These are phyloP conservation scores for Drosophila niveifrons DNA, from an alignment of 2,888 invertebrate genomes.

Conservation along the genomic window DNA sequence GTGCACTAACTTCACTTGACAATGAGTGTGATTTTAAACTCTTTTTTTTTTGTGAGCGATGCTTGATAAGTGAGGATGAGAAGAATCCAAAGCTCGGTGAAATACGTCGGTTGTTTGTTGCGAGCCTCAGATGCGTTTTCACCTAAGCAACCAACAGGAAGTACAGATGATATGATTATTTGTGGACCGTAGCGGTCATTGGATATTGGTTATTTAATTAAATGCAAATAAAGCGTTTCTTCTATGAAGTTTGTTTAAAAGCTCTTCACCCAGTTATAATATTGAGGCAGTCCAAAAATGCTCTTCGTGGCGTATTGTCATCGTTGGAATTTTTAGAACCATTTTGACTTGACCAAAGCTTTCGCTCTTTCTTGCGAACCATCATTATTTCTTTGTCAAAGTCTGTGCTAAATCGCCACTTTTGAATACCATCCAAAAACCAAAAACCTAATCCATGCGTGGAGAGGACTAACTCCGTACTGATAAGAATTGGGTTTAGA, in stretches of 20 bases:
- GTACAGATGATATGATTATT: constrained; percentile 21
- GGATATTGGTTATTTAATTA: constrained; percentile 21
- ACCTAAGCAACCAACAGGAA: constrained; percentile 3
- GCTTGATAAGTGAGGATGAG: constrained; percentile 7
- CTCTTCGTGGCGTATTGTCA: constrained; percentile 24
- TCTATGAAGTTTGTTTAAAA: constrained; percentile 23
- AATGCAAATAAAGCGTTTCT: constrained; percentile 22
- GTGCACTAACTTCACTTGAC: constrained; percentile 16
- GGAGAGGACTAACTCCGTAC: constrained; percentile 15
- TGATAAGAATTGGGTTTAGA: constrained; percentile 5
- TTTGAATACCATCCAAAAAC: too few species aligned
- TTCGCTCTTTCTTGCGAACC: background rate
- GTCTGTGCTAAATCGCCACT: background rate
- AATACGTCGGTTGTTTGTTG: background rate
- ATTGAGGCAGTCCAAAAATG: constrained; percentile 23
- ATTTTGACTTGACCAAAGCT: constrained; percentile 13
- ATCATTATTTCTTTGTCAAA: constrained; percentile 14
- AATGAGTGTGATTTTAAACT: constrained; percentile 12
- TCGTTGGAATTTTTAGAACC: constrained; percentile 27
- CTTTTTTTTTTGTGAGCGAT: constrained; percentile 7
- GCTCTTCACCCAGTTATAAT: constrained; percentile 18
- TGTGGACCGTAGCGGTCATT: constrained; percentile 12
- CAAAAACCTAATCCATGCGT: constrained; percentile 1
- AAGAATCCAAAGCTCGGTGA: constrained; percentile 3
- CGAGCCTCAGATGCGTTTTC: constrained; percentile 6